Conservation (phyloP, 2,797 vertebrate genomes). For the Chelidonichthys spinosus region DNA sequence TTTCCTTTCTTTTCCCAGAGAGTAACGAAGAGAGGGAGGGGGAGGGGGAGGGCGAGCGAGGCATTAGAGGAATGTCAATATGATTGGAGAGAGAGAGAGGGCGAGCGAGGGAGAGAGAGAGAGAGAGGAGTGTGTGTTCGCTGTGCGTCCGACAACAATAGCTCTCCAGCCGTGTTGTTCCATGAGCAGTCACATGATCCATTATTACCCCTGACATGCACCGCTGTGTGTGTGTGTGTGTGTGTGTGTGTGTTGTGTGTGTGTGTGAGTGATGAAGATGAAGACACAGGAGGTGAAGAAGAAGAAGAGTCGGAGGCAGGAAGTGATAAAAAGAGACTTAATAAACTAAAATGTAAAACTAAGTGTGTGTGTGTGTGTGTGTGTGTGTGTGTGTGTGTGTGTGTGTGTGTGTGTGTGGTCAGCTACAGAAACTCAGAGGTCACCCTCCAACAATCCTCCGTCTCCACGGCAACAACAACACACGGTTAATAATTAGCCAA, state of each 20-base stretch:
- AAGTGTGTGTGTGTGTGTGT: neutral
- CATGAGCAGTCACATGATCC: constrained; percentile 77
- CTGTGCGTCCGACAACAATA: constrained; percentile 69
- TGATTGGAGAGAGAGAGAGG: constrained; percentile 20
- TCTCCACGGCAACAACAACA: constrained; percentile 54
- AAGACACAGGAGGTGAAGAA: constrained; percentile 41
- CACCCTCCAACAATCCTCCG: constrained; percentile 27
- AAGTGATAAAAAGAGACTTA: constrained; percentile 25
- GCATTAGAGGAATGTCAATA: too few species aligned
- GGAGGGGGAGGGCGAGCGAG: neutral
- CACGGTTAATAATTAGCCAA: constrained; percentile 65
- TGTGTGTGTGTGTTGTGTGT: too few species aligned
- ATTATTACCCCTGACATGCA: constrained; percentile 76
- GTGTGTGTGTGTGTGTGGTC: constrained; percentile 32
- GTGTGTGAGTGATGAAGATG: constrained; percentile 39
- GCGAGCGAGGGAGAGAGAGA: constrained; percentile 66
- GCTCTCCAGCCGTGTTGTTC: constrained; percentile 76
- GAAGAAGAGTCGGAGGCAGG: constrained; percentile 24
- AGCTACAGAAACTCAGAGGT: constrained; percentile 42
- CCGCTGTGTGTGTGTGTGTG: constrained; percentile 53
- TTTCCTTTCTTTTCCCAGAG: constrained; percentile 68
- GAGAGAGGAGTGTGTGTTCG: constrained; percentile 58
- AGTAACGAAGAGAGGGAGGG: constrained; percentile 28
- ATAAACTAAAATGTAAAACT: constrained; percentile 16
- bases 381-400: constrained; percentile 26